Conservation (phyloP, 30 jellyfish, hydroid and myxozoan species). For the Hydra vulgaris region DNA sequence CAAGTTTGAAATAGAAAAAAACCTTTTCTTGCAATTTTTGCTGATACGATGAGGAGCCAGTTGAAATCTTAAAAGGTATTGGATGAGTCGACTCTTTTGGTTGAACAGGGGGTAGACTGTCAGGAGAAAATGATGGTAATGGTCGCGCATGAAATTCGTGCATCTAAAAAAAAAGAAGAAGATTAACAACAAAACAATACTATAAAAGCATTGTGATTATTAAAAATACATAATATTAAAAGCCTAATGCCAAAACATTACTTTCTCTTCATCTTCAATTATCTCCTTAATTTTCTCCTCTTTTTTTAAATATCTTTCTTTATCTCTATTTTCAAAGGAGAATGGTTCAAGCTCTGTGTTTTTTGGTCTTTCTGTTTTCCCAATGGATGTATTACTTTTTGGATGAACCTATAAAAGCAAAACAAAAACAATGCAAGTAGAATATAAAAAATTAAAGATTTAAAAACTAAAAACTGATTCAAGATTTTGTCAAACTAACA, state of each 20-base stretch:
- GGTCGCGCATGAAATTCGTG: constrained; percentile 92
- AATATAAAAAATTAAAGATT: no score
- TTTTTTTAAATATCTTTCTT: constrained; percentile 44
- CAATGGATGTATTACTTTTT: constrained; percentile 11
- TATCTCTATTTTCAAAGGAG: constrained; percentile 72
- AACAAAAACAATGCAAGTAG: background rate
- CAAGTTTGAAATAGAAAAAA: no score
- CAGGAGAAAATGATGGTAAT: constrained; percentile 80
- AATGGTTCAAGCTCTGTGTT: constrained; percentile 63
- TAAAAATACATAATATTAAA: background rate
- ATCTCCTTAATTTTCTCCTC: constrained; percentile 63
- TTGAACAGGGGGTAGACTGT: constrained; percentile 36
- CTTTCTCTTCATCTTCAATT: constrained; percentile 67
- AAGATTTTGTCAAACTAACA: no score
- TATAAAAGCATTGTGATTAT: background rate
- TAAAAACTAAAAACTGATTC: no score
- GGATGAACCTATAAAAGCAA: background rate
- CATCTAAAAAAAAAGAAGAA: constrained; percentile 30
- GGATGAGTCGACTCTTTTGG: constrained; percentile 44
- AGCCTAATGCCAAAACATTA: no score
- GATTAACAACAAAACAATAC: background rate
- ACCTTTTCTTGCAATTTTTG: constrained; percentile 64
- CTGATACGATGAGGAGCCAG: constrained; percentile 49
- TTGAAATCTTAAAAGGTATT: constrained; percentile 63
- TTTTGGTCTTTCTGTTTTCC: constrained; percentile 12